phyloP scores from a whole-genome alignment of 2,797 vertebrate species.

The Myotis findleyi region DNA sequence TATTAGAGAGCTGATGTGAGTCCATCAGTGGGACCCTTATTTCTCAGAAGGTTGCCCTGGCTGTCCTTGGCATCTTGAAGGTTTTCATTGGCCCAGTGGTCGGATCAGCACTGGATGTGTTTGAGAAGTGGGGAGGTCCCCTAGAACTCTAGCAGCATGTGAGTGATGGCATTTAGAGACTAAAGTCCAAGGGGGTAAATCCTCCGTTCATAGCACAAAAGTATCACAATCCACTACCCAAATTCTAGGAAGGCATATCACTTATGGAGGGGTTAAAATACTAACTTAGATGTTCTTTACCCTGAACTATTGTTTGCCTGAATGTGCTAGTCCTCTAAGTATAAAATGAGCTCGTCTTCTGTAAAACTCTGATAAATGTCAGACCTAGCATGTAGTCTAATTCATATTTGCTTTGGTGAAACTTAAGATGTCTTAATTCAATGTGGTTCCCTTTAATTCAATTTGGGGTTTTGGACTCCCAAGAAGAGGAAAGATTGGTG shows the following conservation, averaged over 20 bases:
- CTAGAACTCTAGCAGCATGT: background rate
- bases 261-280: background rate
- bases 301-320: background rate
- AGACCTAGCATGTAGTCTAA: background rate
- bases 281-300: background rate
- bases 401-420: constrained; percentile 30
- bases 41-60: background rate
- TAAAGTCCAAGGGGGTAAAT: background rate
- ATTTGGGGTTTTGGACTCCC: background rate
- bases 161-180: background rate
- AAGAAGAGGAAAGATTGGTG: background rate
- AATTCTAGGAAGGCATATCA: background rate
- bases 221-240: background rate
- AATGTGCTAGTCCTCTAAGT: background rate
- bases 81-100: background rate
- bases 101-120: background rate
- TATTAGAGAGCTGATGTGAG: background rate
- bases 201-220: background rate
- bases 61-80: background rate
- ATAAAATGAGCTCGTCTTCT: background rate
- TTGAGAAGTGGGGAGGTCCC: background rate
- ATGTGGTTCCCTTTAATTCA: background rate
- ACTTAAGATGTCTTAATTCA: constrained; percentile 16
- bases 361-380: background rate
- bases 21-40: background rate